phyloP scores from a whole-genome alignment of 2,797 vertebrate genomes.

The Muscicapa comitata region DNA sequence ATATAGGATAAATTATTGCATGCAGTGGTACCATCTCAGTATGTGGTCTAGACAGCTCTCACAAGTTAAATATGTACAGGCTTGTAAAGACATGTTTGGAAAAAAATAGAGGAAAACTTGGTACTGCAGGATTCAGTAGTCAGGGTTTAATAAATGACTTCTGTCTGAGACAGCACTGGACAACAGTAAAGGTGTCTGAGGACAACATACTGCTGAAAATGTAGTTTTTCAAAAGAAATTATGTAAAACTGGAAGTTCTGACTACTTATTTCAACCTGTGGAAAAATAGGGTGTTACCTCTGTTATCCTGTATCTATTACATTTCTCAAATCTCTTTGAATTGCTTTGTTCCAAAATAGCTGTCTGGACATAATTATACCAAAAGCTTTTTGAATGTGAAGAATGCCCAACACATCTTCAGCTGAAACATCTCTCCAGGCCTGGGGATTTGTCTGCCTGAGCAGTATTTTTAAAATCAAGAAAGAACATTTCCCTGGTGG shows the following conservation, averaged over 20 bases:
- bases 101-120: not conserved
- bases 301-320: not conserved
- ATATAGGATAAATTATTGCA: not conserved
- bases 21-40: constrained; percentile 8
- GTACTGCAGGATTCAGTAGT: not conserved
- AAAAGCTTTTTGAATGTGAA: not conserved
- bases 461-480: not conserved
- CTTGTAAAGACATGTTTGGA: constrained; percentile 15
- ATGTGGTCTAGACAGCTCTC: constrained; percentile 2
- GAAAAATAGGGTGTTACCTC: not conserved
- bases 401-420: not conserved
- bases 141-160: not conserved
- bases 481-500: not conserved
- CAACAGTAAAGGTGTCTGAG: not conserved
- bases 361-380: not conserved
- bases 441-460: not conserved
- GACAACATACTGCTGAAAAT: not conserved
- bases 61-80: not conserved
- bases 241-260: not conserved
- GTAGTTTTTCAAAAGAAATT: not conserved
- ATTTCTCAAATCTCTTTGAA: not conserved
- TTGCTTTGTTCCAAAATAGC: not conserved
- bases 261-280: not conserved
- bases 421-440: not conserved
- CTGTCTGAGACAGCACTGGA: not conserved